These are phyloP conservation scores for Bacillus rossius DNA, from an alignment of 1,140 invertebrate species.

Conservation along the genomic window DNA sequence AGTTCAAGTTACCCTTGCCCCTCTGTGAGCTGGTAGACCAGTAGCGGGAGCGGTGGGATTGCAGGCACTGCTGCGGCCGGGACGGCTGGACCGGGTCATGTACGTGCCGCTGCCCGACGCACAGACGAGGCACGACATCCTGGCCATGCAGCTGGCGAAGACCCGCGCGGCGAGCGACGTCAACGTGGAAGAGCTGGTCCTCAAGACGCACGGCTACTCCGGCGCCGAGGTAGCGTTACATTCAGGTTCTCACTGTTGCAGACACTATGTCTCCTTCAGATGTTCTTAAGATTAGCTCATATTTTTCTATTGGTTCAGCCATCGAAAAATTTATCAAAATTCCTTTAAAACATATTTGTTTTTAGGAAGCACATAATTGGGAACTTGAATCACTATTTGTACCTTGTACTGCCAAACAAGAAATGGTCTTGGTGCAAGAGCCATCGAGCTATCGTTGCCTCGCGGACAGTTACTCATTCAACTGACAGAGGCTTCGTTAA, in stretches of 20 bases:
- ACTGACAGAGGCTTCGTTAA: too few relatives aligned
- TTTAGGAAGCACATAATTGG: too few relatives aligned
- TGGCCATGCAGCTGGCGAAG: constrained; percentile 55
- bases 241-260: too few relatives aligned
- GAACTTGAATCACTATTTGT: too few relatives aligned
- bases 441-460: too few relatives aligned
- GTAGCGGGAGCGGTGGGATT: too few relatives aligned
- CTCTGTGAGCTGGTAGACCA: too few relatives aligned
- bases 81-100: constrained; percentile 80
- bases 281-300: background rate
- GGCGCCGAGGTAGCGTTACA: constrained; percentile 83
- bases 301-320: background rate
- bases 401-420: too few relatives aligned
- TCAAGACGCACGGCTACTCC: constrained; percentile 68
- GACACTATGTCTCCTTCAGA: too few relatives aligned
- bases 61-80: constrained; percentile 77
- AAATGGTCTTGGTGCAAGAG: too few relatives aligned
- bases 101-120: constrained; percentile 82
- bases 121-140: constrained; percentile 67
- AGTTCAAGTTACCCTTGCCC: too few relatives aligned
- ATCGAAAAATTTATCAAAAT: background rate
- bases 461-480: too few relatives aligned
- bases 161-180: constrained; percentile 59
- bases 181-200: constrained; percentile 54
- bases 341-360: background rate